phyloP scores from a whole-genome alignment of 2,113 vertebrate genomes.

The Falco punctatus region DNA sequence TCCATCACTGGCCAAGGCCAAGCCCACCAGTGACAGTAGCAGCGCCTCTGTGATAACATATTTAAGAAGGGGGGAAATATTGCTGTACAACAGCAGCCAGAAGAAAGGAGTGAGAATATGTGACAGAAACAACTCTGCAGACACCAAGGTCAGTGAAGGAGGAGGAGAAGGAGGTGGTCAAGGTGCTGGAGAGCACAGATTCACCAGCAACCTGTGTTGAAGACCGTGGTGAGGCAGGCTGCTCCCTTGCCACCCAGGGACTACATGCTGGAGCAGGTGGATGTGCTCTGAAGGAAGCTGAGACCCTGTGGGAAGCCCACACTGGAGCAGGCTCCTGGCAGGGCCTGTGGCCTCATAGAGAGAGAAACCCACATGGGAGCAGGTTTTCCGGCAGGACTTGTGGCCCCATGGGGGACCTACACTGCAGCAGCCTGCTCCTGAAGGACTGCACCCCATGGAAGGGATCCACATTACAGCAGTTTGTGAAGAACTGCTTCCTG shows the following conservation, averaged over 20 bases:
- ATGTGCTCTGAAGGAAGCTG: not conserved
- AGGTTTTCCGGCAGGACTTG: not conserved
- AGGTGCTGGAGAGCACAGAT: not conserved
- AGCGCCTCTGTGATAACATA: not conserved
- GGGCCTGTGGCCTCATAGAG: no score
- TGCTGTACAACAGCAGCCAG: not conserved
- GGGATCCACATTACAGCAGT: not conserved
- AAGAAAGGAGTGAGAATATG: not conserved
- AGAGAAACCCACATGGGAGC: not conserved
- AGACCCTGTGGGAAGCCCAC: not conserved
- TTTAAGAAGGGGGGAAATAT: not conserved
- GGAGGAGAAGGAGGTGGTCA: not conserved
- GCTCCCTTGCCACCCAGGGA: not conserved
- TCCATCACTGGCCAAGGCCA: not conserved
- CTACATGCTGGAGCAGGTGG: not conserved
- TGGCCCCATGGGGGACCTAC: not conserved
- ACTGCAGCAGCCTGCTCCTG: not conserved
- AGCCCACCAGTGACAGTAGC: not conserved
- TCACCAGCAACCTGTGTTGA: not conserved
- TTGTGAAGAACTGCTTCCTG: not conserved
- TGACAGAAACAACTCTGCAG: not conserved
- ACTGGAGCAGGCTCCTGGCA: not conserved
- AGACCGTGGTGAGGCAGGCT: not conserved
- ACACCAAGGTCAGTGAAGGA: not conserved
- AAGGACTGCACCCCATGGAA: not conserved